Percentiles rank a stretch among this genome's conserved stretches.
Evolutionary conservation across 2,888 invertebrate genomes (phyloP).

Genomic region (Branchellion lobata): DNA sequence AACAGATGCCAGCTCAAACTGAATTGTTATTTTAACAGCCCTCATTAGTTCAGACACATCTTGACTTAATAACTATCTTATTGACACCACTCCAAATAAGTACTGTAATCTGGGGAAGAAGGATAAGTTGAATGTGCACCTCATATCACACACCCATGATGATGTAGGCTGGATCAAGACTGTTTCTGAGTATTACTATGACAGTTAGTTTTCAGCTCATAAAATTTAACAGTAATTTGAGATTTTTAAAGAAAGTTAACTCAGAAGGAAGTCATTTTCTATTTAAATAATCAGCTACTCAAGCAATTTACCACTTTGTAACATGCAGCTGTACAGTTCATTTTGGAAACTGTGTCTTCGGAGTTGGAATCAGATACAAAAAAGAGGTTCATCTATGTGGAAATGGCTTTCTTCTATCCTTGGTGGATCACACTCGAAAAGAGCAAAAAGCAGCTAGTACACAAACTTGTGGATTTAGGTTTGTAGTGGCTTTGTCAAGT

Average conservation of each 20-base stretch:
- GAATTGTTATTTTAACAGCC: too few species aligned
- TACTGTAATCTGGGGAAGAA: conserved; percentile 58
- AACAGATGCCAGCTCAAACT: too few species aligned
- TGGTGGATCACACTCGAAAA: conserved; percentile 77
- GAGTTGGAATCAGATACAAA: conserved; percentile 72
- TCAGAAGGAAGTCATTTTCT: too few species aligned
- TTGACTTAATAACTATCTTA: too few species aligned
- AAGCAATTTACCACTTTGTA: background rate
- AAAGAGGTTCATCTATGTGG: conserved; percentile 80
- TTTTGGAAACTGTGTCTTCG: conserved; percentile 79
- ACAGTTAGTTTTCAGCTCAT: background rate
- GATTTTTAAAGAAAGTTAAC: too few species aligned
- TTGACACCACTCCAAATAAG: conserved; percentile 50
- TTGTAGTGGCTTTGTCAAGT: background rate
- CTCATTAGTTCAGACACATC: too few species aligned
- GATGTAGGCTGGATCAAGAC: conserved; percentile 94
- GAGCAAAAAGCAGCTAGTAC: conserved; percentile 68
- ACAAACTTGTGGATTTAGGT: conserved; percentile 68
- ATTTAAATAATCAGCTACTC: background rate
- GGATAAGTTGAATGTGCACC: conserved; percentile 75
- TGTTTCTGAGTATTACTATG: conserved; percentile 80
- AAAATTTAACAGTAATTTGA: background rate
- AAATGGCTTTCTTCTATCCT: conserved; percentile 82
- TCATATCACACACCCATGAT: conserved; percentile 83
- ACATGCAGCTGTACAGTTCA: conserved; percentile 74